A percentile compares a stretch with the other conserved stretches of the same genome.
Evolutionary conservation across 2,888 invertebrate genomes (phyloP).

Genomic region (Drosophila mercatorum): DNA sequence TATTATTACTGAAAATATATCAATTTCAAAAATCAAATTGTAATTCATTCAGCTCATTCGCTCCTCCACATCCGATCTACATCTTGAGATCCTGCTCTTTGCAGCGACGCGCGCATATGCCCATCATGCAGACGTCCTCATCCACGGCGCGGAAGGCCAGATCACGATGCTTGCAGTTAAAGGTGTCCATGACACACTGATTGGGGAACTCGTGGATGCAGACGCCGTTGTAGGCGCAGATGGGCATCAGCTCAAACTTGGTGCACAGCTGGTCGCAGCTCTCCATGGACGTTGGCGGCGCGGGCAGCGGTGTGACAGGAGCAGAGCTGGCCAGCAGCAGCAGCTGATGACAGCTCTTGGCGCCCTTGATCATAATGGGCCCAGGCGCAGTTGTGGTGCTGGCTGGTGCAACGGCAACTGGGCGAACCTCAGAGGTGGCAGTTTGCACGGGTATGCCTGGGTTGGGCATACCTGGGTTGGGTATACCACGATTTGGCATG

Average conservation of each 20-base stretch:
- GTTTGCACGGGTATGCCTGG: constrained; percentile 16
- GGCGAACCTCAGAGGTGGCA: constrained; percentile 33
- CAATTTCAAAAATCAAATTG: not conserved
- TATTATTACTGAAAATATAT: not conserved
- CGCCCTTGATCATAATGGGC: constrained; percentile 18
- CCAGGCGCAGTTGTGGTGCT: constrained; percentile 28
- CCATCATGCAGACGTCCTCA: constrained; percentile 66
- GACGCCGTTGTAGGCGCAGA: constrained; percentile 77
- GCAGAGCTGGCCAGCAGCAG: constrained; percentile 39
- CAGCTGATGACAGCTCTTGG: constrained; percentile 55
- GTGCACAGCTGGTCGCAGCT: constrained; percentile 76
- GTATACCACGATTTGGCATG: constrained; percentile 15
- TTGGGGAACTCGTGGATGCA: constrained; percentile 81
- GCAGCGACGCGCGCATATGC: constrained; percentile 59
- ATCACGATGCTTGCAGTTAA: constrained; percentile 76
- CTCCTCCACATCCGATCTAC: constrained; percentile 5
- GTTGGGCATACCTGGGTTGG: constrained; percentile 24
- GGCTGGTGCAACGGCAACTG: constrained; percentile 34
- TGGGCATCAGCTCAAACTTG: constrained; percentile 73
- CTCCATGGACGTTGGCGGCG: constrained; percentile 19
- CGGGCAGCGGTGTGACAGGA: constrained; percentile 34
- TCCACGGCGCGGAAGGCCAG: constrained; percentile 66
- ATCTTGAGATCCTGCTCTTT: constrained; percentile 56
- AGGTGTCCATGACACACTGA: constrained; percentile 79
- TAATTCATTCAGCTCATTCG: not conserved